Conservation (phyloP, 2,797 vertebrate species). For the Poeciliopsis paucimaculata region DNA sequence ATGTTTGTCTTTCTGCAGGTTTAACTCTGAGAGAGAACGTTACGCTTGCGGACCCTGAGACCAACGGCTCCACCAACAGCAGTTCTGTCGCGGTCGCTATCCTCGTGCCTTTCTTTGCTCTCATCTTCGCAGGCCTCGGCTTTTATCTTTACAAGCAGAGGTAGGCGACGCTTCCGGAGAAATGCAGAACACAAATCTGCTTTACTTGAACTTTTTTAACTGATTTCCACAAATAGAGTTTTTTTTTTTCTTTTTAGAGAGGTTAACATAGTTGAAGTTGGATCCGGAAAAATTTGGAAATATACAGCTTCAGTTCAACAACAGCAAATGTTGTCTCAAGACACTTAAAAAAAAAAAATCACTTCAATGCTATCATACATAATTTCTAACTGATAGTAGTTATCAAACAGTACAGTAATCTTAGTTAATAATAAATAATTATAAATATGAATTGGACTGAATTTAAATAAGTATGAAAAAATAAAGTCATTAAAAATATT, state of each 20-base stretch:
- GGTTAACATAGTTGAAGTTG: conserved; percentile 3
- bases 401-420: too few species aligned
- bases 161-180: conserved; percentile 70
- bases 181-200: background rate
- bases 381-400: too few species aligned
- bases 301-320: too few species aligned
- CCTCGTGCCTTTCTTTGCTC: conserved; percentile 99
- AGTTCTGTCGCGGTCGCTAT: conserved; percentile 97
- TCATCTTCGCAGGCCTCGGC: conserved; percentile 97
- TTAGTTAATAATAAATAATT: too few species aligned
- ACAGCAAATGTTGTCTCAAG: too few species aligned
- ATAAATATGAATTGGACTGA: background rate
- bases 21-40: conserved; percentile 87
- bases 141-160: conserved; percentile 99
- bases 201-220: conserved; percentile 10
- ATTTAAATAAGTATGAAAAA: background rate
- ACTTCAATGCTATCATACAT: too few species aligned
- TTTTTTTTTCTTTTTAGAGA: conserved; percentile 5
- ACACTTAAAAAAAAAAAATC: too few species aligned
- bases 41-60: conserved; percentile 84
- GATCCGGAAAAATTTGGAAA: background rate
- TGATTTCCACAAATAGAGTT: conserved; percentile 7
- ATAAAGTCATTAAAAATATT: background rate
- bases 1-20: conserved; percentile 75
- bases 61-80: conserved; percentile 91